Evolutionary conservation across 1,140 invertebrate genomes (phyloP).

Genomic region (Heterodera carotae): DNA sequence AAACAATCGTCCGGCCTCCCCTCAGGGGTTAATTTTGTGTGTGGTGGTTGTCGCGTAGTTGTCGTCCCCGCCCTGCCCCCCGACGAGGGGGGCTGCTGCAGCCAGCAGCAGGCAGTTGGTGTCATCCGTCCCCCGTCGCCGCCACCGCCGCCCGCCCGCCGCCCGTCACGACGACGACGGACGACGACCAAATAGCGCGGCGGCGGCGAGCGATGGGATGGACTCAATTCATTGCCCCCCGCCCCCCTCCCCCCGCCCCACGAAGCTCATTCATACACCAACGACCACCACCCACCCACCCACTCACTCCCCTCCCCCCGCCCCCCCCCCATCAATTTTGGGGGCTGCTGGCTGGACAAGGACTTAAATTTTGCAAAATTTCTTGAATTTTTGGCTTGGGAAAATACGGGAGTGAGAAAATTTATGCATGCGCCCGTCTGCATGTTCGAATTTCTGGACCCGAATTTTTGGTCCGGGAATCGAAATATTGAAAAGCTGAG

Average conservation of each 20-base stretch:
- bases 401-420: too few species aligned
- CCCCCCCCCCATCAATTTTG: too few species aligned
- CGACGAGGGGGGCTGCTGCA: too few species aligned
- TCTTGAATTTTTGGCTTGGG: neutral
- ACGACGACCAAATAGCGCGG: constrained; percentile 1
- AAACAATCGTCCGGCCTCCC: neutral
- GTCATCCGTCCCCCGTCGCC: constrained; percentile 10
- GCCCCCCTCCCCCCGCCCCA: too few species aligned
- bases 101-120: neutral
- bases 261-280: neutral
- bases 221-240: neutral
- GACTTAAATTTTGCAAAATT: neutral
- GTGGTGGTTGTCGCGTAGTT: neutral
- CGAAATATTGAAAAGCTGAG: too few species aligned
- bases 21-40: neutral
- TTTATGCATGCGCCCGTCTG: too few species aligned
- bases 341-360: too few species aligned
- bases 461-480: too few species aligned
- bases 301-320: too few species aligned
- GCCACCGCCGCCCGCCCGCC: constrained; percentile 15
- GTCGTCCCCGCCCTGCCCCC: too few species aligned
- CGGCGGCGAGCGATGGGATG: neutral
- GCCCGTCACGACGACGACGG: constrained; percentile 13
- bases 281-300: neutral
- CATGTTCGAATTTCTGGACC: too few species aligned